A percentile compares a stretch with the other conserved stretches of the same genome.
phyloP scores from a whole-genome alignment of 2,113 vertebrate genomes.

The Calyptommatus sinebrachiatus region DNA sequence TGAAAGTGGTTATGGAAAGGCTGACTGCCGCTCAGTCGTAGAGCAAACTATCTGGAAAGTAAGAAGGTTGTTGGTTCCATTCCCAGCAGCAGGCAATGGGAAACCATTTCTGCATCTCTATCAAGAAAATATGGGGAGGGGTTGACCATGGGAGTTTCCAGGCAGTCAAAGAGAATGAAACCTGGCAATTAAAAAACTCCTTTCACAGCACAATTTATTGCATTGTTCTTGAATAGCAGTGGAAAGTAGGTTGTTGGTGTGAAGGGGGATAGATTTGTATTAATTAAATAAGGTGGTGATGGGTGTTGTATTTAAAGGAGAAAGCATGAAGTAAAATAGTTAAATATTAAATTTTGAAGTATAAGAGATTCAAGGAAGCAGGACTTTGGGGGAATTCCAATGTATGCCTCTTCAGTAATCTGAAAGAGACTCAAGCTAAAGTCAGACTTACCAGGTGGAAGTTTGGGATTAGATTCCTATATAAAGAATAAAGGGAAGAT shows the following conservation, averaged over 20 bases:
- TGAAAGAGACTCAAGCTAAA: neutral
- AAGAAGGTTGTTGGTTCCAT: no score
- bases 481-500: conserved; percentile 12
- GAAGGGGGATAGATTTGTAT: neutral
- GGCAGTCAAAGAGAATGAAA: no score
- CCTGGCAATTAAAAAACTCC: neutral
- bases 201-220: neutral
- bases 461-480: neutral
- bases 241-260: conserved; percentile 9
- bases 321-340: neutral
- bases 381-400: neutral
- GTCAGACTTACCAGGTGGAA: neutral
- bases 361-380: conserved; percentile 28
- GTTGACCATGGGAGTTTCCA: no score
- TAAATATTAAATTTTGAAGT: conserved; percentile 26
- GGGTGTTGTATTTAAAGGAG: conserved; percentile 15
- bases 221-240: neutral
- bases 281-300: conserved; percentile 9
- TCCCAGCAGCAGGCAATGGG: no score
- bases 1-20: no score
- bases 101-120: no score
- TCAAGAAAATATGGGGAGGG: no score
- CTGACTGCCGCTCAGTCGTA: no score
- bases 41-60: no score
- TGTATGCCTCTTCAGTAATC: neutral